Base-by-base conservation (phyloP, 1,140 invertebrate species). In the Sycophila sp. region DNA sequence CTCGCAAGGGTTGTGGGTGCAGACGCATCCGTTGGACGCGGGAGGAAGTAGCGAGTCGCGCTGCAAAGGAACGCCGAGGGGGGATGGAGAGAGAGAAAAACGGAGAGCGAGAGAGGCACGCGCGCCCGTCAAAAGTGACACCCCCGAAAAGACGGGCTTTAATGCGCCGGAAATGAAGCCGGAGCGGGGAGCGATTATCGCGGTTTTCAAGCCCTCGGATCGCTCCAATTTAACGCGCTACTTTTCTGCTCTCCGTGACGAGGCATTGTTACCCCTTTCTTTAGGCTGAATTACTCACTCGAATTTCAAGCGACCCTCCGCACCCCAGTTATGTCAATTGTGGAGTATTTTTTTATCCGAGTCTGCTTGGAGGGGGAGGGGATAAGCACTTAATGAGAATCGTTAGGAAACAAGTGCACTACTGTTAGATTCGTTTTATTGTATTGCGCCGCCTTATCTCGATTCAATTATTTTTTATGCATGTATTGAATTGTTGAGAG, bases 121-220 rank as follows among this genome's bases (percentile, higher is more conserved):
- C 28, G 56, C 60, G 45, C 45, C 45, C 22, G 45, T 51, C 56
- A 69, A 60, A 60, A 53, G 10, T 51, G 66, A 60, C 56, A 69
- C 56, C 24, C 32, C 26, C 19, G 19, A 22, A 24, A 6, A 5
- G 47, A 28, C 30, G 13, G 19, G n/a, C 34, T 36, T 42, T 42
- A 26, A 59, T 17, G 28, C 40, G 6, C 8, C 60, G 47, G 62
- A 65, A n/a, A n/a, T n/a, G 42, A 47, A 47, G 42, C 42, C 17
- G 15, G 19, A 68, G 42, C 65, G n/a, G 2, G 10, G 24, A n/a
- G 7, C 34, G 63, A 65, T 65, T 65, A 65, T 55, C 22, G 58
- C 5, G 34, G 17, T 28, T 32, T 38, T 58, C 4, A 24, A 2
- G 49, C 17, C 30, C 49, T 53, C 49, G 24, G 30, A 19, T 53